Evolutionary conservation across 2,888 invertebrate genomes (phyloP), one percentile per base, ranked within the genome.

Genomic region (Periphyllus acericola): DNA sequence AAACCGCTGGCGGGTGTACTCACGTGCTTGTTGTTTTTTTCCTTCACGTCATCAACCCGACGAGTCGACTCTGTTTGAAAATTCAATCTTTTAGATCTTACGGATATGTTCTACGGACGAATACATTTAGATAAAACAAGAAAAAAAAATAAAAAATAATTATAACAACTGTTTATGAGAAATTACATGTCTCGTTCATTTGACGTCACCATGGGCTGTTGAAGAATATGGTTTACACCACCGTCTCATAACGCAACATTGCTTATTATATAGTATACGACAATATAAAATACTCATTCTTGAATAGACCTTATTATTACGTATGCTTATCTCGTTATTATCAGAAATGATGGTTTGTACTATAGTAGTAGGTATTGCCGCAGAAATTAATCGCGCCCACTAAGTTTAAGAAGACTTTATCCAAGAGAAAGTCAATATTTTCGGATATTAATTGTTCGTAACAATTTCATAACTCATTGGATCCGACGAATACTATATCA

Each of bases 1-100:
- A 72, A 80, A 79, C n/a, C 86, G 86, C 86, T 74, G 72, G 80
- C 68, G 86, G 86, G 86, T 79, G 79, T 86, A 80, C 60, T 72
- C 86, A 40, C 72, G 29, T 55, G 83, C 75, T 66, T 66, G 68
- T 78, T 68, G 36, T 76, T 75, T 83, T 71, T 60, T 79, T 79
- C 68, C 52, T 79, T 52, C 85, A 0, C 71, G 66, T 78, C 71
- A 29, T 40, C 68, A 74, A 29, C 32, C 52, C 14, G 19, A 60
- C 60, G 29, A n/a, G 76, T 40, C 46, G 66, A 21, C 71, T 68
- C 34, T 68, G 21, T 74, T n/a, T n/a, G 34, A 72, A 55, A 55
- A 74, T 21, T 9, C 3, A 34, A 25, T 55, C 9, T 72, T 71
- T 55, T 55, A 55, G 17, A n/a, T n/a, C 25, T 40, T 21, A 34